Evolutionary conservation across 2,888 invertebrate species (phyloP), one percentile per base, ranked within the genome.

Genomic region (Drosophila nr. fundita): DNA sequence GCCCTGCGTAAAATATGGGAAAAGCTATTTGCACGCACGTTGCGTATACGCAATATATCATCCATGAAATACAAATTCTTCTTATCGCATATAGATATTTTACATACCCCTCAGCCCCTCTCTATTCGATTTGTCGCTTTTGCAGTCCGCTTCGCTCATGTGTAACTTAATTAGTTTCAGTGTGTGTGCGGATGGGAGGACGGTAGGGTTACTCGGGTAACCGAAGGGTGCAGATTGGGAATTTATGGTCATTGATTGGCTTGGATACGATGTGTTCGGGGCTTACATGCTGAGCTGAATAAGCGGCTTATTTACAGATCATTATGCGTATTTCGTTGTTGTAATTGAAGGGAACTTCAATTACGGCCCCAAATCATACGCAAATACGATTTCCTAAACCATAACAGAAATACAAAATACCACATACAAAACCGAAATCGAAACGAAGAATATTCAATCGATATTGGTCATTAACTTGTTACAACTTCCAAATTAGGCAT

Each of bases 161-260:
- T 70, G 89, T 71, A 72, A 72, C 84, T 79, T 83, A 81, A 89
- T 87, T 89, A 90, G 85, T 79, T 87, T 68, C 84, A 77, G 74
- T 89, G 90, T 82, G 88, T 75, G 76, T 40, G 40, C 55, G 66
- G 29, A 30, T 27, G 34, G 34, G 38, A 36, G 30, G 40, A 30
- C n/a, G 34, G 34, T 34, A 36, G 30, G 45, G 34, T 36, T 34
- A 13, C 50, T 13, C 6, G 24, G 15, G 49, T 21, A 15, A 18
- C 11, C 6, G 38, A 11, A 15, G 32, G 48, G 10, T 27, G 59
- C 24, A n/a, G 58, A 11, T 48, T 57, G 68, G 59, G 66, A 62
- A 74, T 68, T 68, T 75, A 68, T 73, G 66, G 58, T 48, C 76
- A 64, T 55, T 66, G 69, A 87, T 75, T 79, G 71, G 74, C 48